phyloP scores from a whole-genome alignment of 2,888 invertebrate species.

The Melinopterus prodromus region DNA sequence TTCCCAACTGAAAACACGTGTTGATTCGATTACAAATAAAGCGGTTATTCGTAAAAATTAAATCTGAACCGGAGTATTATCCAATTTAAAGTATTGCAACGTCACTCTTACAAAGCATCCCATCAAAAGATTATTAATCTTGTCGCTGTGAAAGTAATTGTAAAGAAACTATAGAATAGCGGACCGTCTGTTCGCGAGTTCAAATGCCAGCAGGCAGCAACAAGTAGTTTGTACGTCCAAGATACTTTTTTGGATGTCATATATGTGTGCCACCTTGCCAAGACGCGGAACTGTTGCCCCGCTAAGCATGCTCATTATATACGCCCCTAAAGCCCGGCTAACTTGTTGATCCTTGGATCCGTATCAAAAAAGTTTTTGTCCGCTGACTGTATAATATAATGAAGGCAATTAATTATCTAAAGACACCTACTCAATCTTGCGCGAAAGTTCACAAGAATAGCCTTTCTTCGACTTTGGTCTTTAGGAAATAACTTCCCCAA shows the following conservation, averaged over 20 bases:
- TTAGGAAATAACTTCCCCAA: neutral
- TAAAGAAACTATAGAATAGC: neutral
- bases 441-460: neutral
- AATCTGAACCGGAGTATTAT: too few relatives aligned
- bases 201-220: neutral
- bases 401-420: neutral
- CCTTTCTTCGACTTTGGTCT: neutral
- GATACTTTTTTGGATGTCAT: neutral
- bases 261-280: slow-evolving; percentile 4
- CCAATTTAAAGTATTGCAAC: too few relatives aligned
- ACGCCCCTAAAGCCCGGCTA: neutral
- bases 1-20: too few relatives aligned
- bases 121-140: neutral
- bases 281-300: neutral
- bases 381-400: neutral
- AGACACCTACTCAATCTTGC: neutral
- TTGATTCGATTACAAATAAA: too few relatives aligned
- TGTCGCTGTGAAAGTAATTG: neutral
- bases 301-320: neutral
- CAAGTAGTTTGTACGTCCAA: neutral
- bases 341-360: slow-evolving; percentile 4
- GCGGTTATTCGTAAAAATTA: too few relatives aligned
- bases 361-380: neutral
- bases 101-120: too few relatives aligned
- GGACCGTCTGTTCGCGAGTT: neutral